Evolutionary conservation across 1,140 invertebrate genomes (phyloP), one percentile per base, ranked within the genome.

Genomic region (Drosophila gunungcola): DNA sequence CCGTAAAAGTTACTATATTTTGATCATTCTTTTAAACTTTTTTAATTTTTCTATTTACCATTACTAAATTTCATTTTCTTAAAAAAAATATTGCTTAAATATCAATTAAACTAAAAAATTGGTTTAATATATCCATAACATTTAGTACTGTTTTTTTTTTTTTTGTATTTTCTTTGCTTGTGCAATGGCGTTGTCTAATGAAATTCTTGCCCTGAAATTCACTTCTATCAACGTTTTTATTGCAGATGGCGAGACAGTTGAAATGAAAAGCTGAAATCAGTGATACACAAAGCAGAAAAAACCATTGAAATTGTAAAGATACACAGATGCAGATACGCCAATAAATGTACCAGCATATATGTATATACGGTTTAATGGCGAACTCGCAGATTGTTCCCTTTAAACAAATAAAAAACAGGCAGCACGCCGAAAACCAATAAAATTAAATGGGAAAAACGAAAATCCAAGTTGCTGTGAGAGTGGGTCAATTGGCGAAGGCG

Each of bases 381-480:
- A 16, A 25, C 38, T 57, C 21, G 38, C 11, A 53, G 7, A 55
- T 34, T 32, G 67, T 21, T 48, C 32, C 46, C 41, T 58, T 68
- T 42, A 29, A 63, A 67, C 13, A 38, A 38, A 46, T 45, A 51
- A 64, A 16, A 53, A 13, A 2, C 9, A 3, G 34, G 27, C 52
- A 58, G 34, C 65, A 54, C 39, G 56, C 46, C 39, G 16, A 74
- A 83, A 68, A 79, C 58, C 70, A 78, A 76, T 76, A 76, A 83
- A 79, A 79, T 82, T 78, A 75, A 76, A 80, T 76, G 52, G 49
- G 9, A 1, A 62, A 60, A 56, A 60, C 36, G 43, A 60, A 64
- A 46, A 57, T 62, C 13, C 34, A 27, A 64, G 43, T 55, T 12
- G 11, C 7, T 16, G 13, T 12, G 2, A 25, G 46, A 70, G 13